A percentile compares a stretch with the other conserved stretches of the same genome.
phyloP scores from a whole-genome alignment of 2,113 vertebrate species.

The Ptilorrhoa leucosticta region DNA sequence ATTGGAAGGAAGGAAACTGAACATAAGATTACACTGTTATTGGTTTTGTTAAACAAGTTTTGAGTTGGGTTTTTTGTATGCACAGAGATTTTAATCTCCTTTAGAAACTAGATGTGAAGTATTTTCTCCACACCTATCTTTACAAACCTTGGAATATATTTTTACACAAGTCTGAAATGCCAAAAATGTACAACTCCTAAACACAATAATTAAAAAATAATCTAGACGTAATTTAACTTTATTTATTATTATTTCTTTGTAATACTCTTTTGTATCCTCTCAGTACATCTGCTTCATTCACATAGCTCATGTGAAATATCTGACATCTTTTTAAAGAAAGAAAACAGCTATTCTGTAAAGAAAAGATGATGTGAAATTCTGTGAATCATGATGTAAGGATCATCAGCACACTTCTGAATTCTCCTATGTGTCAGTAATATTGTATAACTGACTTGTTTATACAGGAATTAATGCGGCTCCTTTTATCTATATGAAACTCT shows the following conservation, averaged over 20 bases:
- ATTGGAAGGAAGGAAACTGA: neutral
- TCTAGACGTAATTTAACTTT: neutral
- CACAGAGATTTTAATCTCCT: neutral
- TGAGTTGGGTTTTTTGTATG: neutral
- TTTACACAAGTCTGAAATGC: neutral
- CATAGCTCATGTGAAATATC: neutral
- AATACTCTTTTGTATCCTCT: neutral
- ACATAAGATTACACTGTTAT: neutral
- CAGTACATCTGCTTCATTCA: neutral
- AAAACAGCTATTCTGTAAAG: neutral
- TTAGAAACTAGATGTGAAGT: neutral
- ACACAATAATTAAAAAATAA: neutral
- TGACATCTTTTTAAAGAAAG: neutral
- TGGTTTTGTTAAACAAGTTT: neutral
- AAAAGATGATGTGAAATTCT: neutral
- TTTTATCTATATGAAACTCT: neutral
- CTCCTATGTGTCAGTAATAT: neutral
- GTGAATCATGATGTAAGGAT: neutral
- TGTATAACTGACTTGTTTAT: neutral
- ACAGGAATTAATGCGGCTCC: neutral
- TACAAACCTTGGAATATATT: neutral
- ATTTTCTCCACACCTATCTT: fast-evolving
- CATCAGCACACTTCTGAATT: neutral
- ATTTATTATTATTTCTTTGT: neutral
- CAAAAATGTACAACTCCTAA: neutral